Evolutionary conservation across 1,140 invertebrate species (phyloP), one percentile per base, ranked within the genome.

Genomic region (Pseudomyrmex cubaensis): DNA sequence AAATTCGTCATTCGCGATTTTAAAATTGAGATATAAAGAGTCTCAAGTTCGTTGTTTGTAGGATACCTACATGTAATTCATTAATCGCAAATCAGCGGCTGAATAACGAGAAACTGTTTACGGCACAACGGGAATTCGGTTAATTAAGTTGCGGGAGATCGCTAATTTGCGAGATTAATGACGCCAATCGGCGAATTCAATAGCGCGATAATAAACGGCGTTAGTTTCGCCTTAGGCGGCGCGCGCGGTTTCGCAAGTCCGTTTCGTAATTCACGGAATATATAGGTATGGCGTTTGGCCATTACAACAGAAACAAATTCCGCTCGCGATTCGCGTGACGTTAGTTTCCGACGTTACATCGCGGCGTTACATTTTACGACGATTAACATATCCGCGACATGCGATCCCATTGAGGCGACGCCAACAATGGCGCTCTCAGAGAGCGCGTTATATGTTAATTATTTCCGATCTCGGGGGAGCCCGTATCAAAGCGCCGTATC

Each of bases 251-350:
- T 86, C 76, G 54, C 69, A 86, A 86, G 56, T 13, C 0, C 4
- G 56, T 87, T 87, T 86, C 84, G 66, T 67, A 87, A 87, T 54
- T 15, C 9, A 22, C 46, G 13, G 35, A 35, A 35, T 35, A 13
- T 13, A 13, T 13, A 13, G 9, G 50, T 15, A 20, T 7, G 3
- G 22, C 54, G 17, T 44, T 20, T 35, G 35, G 35, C 35, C 35
- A 35, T 25, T 59, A 63, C 20, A 59, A 17, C 76, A 15, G 35
- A 48, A 57, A 63, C 69, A 10, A 83, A 76, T 83, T 69, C 64
- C 22, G 35, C 25, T 15, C n/a, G 48, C 35, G 5, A 35, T 35
- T n/a, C 52, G 8, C 25, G 12, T 35, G 46, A n/a, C 46, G 74
- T 67, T 69, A 69, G 57, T 17, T 25, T 13, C 12, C 20, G 3